phyloP scores from a whole-genome alignment of 2,888 invertebrate species.

The Chrysina gloriosa region DNA sequence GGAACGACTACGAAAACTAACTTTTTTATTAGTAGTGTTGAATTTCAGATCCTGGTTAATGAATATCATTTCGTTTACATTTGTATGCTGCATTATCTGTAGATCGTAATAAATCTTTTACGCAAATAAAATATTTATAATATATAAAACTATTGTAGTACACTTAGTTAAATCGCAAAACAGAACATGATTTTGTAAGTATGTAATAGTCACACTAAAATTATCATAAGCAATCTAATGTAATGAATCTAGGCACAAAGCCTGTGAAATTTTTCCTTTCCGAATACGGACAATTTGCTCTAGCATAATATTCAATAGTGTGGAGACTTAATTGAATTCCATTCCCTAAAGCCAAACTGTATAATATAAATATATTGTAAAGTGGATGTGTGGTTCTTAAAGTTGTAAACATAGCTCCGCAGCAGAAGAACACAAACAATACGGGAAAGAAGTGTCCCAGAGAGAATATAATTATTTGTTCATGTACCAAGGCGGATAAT shows the following conservation, averaged over 20 bases:
- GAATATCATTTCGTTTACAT: too few relatives aligned
- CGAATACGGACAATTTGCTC: constrained; percentile 75
- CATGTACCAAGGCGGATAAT: constrained; percentile 89
- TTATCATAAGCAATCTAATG: constrained; percentile 52
- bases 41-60: too few relatives aligned
- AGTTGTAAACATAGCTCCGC: constrained; percentile 72
- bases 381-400: constrained; percentile 66
- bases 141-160: too few relatives aligned
- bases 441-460: constrained; percentile 91
- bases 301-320: constrained; percentile 87
- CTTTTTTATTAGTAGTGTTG: too few relatives aligned
- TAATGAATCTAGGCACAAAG: constrained; percentile 68
- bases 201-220: not conserved
- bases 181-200: not conserved
- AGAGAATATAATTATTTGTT: constrained; percentile 82
- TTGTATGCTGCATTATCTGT: too few relatives aligned
- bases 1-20: too few relatives aligned
- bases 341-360: constrained; percentile 80
- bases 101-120: too few relatives aligned
- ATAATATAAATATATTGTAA: constrained; percentile 89
- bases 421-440: constrained; percentile 80
- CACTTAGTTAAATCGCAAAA: not conserved
- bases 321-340: constrained; percentile 83
- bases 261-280: constrained; percentile 64
- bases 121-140: too few relatives aligned